Conservation (phyloP, 2,113 vertebrate genomes). For the Girardinichthys multiradiatus region DNA sequence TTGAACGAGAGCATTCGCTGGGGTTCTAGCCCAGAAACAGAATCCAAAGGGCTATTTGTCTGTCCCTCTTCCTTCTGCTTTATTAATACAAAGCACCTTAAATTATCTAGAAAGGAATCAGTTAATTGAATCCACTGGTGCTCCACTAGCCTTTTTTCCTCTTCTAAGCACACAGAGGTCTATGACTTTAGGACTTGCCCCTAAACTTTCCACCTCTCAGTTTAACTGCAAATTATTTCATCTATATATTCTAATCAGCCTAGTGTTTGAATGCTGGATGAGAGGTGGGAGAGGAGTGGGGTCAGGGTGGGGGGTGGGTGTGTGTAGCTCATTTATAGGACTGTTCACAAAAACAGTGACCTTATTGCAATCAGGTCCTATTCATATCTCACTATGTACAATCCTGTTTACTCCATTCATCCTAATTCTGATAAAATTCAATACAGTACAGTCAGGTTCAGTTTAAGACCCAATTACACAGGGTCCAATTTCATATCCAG, state of each 20-base stretch:
- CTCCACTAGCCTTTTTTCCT: background rate
- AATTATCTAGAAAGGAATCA: slow-evolving; percentile 34
- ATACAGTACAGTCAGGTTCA: no score
- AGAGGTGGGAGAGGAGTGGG: background rate
- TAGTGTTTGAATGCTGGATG: background rate
- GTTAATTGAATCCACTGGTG: slow-evolving; percentile 43
- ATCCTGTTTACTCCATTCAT: no score
- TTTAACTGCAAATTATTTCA: background rate
- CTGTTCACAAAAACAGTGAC: no score
- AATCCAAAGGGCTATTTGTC: slow-evolving; percentile 3
- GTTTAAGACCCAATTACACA: no score
- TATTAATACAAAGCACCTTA: slow-evolving; percentile 31
- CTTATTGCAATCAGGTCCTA: no score
- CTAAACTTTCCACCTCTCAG: background rate
- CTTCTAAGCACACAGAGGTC: slow-evolving; percentile 1
- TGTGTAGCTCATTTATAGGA: no score
- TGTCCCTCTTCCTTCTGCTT: slow-evolving; percentile 1
- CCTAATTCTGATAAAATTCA: no score
- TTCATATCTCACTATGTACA: no score
- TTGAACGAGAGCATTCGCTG: background rate
- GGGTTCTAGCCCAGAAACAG: background rate
- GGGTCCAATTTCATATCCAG: no score
- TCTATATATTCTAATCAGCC: background rate
- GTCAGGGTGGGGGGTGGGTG: no score
- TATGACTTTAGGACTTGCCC: background rate